These are phyloP conservation scores for Zoanthus sansibaricus DNA, from an alignment of 92 coral and sea anemone genomes.

Conservation along the genomic window DNA sequence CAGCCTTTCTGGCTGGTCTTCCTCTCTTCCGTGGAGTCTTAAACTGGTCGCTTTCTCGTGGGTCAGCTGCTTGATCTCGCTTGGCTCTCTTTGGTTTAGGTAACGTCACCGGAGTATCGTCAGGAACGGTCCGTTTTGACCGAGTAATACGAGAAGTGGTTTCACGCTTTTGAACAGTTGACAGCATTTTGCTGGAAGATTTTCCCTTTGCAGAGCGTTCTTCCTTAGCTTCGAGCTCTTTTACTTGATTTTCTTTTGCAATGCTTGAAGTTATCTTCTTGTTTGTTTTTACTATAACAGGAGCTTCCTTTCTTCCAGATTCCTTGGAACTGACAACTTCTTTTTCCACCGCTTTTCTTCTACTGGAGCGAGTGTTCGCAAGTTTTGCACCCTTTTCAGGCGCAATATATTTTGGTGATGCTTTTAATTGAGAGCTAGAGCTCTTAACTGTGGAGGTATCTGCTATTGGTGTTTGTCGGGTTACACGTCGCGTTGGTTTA, in stretches of 20 bases:
- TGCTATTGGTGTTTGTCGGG: conserved; percentile 14
- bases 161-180: conserved; percentile 22
- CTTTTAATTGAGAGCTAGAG: not conserved
- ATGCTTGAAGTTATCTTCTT: not conserved
- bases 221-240: conserved; percentile 12
- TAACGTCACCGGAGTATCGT: conserved; percentile 55
- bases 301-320: not conserved
- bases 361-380: conserved; percentile 45
- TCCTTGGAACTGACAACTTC: not conserved
- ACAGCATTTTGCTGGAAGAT: not conserved
- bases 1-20: conserved; percentile 48
- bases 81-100: conserved; percentile 76
- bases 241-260: conserved; percentile 1
- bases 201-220: conserved; percentile 23
- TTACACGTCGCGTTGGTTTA: conserved; percentile 42
- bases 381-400: conserved; percentile 24
- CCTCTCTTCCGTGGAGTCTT: conserved; percentile 46
- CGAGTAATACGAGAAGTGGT: conserved; percentile 59
- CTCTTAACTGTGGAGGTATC: conserved; percentile 15
- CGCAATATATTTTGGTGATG: conserved; percentile 30
- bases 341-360: conserved; percentile 15
- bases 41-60: conserved; percentile 10
- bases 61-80: not conserved
- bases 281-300: not conserved
- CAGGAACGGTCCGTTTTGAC: conserved; percentile 75